phyloP scores from a whole-genome alignment of 2,113 vertebrate genomes.

The Anoplopoma fimbria region DNA sequence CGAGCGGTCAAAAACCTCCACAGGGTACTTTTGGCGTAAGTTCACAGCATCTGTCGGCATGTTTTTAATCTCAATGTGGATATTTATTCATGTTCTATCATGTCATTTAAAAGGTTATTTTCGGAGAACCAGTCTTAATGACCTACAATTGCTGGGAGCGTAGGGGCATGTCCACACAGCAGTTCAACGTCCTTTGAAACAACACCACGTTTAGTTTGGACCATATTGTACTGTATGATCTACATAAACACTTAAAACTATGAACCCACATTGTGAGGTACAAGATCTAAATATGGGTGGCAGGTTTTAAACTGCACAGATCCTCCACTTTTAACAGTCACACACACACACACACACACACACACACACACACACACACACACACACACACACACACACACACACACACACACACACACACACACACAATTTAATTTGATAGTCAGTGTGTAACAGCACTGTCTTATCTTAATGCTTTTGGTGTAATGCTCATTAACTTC shows the following conservation, averaged over 20 bases:
- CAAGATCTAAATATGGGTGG: neutral
- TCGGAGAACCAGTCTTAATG: too few species aligned
- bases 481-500: neutral
- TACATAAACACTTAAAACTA: neutral
- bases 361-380: too few species aligned
- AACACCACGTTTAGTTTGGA: neutral
- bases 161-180: neutral
- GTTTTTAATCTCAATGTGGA: neutral
- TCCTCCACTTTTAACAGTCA: neutral
- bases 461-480: neutral
- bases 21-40: neutral
- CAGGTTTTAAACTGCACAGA: neutral
- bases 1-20: neutral
- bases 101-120: neutral
- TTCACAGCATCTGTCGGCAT: neutral
- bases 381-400: neutral
- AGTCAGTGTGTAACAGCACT: too few species aligned
- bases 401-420: too few species aligned
- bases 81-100: neutral
- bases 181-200: neutral
- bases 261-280: neutral
- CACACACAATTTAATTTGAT: too few species aligned
- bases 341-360: too few species aligned
- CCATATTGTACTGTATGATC: neutral
- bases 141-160: neutral